Conservation (phyloP, 1,140 invertebrate species). For the Meloidogyne chitwoodi region DNA sequence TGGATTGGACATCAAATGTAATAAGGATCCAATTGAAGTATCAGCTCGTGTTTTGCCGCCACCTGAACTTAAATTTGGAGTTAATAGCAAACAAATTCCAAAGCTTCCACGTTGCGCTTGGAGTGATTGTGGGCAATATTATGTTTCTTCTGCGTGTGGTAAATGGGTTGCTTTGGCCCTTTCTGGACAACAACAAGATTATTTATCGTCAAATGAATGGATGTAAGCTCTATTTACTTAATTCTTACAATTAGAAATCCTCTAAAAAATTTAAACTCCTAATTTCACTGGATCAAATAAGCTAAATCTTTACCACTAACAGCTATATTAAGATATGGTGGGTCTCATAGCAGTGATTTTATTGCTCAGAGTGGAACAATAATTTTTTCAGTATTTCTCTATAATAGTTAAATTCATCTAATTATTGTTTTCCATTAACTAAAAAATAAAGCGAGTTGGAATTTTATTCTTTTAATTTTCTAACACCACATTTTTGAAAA, state of each 20-base stretch:
- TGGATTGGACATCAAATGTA: not conserved
- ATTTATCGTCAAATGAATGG: not conserved
- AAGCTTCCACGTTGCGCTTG: not conserved
- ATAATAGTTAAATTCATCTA: no score
- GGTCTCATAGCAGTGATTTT: no score
- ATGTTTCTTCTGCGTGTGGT: not conserved
- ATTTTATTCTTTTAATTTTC: no score
- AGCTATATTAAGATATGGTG: no score
- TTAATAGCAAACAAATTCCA: not conserved
- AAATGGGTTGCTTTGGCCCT: slow-evolving; percentile 9
- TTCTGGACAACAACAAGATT: not conserved
- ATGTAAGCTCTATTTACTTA: not conserved
- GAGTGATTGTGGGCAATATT: not conserved
- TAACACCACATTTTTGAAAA: no score
- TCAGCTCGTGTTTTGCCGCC: not conserved
- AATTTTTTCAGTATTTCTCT: no score
- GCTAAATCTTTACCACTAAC: not conserved
- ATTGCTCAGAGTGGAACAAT: no score
- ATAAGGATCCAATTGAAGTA: not conserved
- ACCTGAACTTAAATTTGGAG: not conserved
- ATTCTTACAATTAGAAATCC: not conserved
- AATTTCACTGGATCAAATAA: not conserved
- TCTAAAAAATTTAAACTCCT: not conserved
- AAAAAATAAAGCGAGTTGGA: no score
- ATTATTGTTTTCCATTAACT: no score